Base-by-base conservation (phyloP, 2,113 vertebrate genomes). In the Burhinus bistriatus region DNA sequence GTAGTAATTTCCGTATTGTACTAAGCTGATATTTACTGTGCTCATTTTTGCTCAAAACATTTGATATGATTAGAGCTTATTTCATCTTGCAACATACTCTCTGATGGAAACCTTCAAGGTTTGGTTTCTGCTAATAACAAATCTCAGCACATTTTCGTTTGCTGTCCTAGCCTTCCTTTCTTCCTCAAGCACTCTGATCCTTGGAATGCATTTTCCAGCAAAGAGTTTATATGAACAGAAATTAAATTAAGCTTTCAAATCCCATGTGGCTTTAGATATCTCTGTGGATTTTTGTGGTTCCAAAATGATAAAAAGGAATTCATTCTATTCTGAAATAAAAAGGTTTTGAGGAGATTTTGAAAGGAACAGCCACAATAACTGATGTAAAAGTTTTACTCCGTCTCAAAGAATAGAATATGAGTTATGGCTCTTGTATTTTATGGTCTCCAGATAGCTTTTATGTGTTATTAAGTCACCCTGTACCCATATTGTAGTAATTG, bases 181-280 rank as follows among this genome's bases (percentile, higher is more conserved):
- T 86, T 89, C 61, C 52, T 15, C 47, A 90, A 88, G 51, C 83
- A 47, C 71, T 82, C 89, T 95, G 65, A 90, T 92, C 10, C 5
- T 51, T 77, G 75, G 70, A 96, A 97, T 1, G 1, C 11, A 78
- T 93, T 96, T 97, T 95, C 36, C 32, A 62, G 73, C 9, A 77
- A 79, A 62, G 29, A 70, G 29, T 93, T 95, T 85, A 86, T 86
- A 68, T n/a, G 17, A 80, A 88, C 58, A 87, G 57, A 95, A 97
- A 95, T 83, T 40, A 95, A 96, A 97, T 94, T 36, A 95, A 83
- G 77, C 65, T 97, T 96, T 97, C 71, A 96, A 90, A 89, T 90
- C 61, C 32, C 88, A 8, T 64, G 54, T 68, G 51, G 27, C 23
- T 80, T 89, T 58, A 83, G 40, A 80, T 77, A 82, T 83, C 92